Conservation (phyloP, 2,113 vertebrate species). For the Tinamus guttatus region DNA sequence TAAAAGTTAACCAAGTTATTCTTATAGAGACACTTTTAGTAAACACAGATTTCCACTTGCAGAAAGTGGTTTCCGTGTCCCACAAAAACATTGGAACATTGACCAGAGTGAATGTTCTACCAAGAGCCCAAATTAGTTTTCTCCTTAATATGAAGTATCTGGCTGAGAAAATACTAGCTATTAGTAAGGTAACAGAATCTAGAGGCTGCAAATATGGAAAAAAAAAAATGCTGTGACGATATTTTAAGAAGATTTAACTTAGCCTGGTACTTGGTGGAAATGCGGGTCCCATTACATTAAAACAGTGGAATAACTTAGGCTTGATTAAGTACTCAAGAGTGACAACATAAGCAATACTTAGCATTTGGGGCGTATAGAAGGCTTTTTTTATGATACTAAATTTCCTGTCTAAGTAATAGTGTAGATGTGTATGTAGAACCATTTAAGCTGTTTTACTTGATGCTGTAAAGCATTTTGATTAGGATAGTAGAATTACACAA, state of each 20-base stretch:
- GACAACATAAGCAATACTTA: not conserved
- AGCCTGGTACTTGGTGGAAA: not conserved
- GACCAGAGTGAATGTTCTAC: not conserved
- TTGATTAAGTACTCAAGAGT: not conserved
- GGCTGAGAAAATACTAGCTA: not conserved
- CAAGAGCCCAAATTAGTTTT: slow-evolving; percentile 3
- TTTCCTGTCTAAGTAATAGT: not conserved
- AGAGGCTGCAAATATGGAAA: slow-evolving; percentile 11
- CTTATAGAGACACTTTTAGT: not conserved
- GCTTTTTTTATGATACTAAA: not conserved
- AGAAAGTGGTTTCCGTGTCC: not conserved
- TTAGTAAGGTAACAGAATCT: not conserved
- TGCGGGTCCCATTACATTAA: not conserved
- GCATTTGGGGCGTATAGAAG: not conserved
- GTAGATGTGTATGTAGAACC: not conserved
- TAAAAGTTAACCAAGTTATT: not conserved
- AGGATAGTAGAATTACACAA: not conserved
- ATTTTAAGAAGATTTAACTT: slow-evolving; percentile 32
- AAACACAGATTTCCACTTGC: not conserved
- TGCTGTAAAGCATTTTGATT: not conserved
- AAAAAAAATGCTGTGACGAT: slow-evolving; percentile 21
- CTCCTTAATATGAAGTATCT: slow-evolving; percentile 1
- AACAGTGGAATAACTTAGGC: not conserved
- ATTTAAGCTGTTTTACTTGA: not conserved
- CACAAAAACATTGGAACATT: not conserved